phyloP scores from a whole-genome alignment of 2,888 invertebrate species.

The Smittia aterrima region DNA sequence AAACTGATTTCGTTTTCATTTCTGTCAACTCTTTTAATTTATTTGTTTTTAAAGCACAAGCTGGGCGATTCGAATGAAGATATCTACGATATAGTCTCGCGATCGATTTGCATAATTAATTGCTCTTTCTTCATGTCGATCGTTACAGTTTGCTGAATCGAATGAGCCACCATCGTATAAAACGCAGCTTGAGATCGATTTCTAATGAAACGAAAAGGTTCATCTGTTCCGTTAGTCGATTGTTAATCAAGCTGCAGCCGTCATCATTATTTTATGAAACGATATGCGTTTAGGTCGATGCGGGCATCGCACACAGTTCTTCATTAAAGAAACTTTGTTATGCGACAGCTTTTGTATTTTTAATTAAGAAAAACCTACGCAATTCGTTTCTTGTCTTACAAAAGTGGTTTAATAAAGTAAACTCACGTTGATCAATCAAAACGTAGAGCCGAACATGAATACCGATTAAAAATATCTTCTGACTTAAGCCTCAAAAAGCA shows the following conservation, averaged over 20 bases:
- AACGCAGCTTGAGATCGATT: slow-evolving; percentile 26
- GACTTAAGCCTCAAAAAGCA: too few relatives aligned
- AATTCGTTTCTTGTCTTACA: not conserved
- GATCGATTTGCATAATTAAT: slow-evolving; percentile 36
- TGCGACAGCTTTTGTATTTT: not conserved
- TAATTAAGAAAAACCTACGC: not conserved
- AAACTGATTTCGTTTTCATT: not conserved
- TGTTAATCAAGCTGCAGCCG: slow-evolving; percentile 22
- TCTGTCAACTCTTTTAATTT: not conserved
- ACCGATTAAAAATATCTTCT: too few relatives aligned
- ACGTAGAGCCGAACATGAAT: too few relatives aligned
- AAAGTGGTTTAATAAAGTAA: too few relatives aligned
- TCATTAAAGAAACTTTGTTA: too few relatives aligned
- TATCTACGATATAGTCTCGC: not conserved
- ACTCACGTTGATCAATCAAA: too few relatives aligned
- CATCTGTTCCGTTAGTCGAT: slow-evolving; percentile 30
- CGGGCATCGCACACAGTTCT: not conserved
- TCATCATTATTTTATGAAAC: not conserved
- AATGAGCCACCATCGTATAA: slow-evolving; percentile 6
- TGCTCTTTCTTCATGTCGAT: slow-evolving; percentile 1
- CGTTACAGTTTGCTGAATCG: not conserved
- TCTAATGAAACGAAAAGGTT: not conserved
- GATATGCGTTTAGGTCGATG: not conserved
- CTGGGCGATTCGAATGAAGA: not conserved
- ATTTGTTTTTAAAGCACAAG: not conserved